phyloP scores from a whole-genome alignment of 2,797 vertebrate species.

The Gadopsis bispinosus region DNA sequence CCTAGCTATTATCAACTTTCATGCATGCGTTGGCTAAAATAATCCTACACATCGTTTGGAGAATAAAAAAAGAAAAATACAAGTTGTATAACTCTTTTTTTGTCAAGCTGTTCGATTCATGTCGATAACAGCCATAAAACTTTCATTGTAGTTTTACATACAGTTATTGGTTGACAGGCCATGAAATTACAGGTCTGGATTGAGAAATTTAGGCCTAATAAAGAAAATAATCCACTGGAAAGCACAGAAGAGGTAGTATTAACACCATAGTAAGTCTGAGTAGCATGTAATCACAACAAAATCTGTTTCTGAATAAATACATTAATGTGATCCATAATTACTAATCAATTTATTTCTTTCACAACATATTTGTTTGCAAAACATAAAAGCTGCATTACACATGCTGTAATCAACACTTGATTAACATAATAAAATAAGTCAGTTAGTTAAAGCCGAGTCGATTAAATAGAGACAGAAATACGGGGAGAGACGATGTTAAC shows the following conservation, averaged over 20 bases:
- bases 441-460: conserved; percentile 41
- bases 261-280: conserved; percentile 7
- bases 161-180: conserved; percentile 14
- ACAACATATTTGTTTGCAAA: conserved; percentile 39
- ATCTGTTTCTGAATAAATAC: conserved; percentile 41
- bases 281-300: conserved; percentile 20
- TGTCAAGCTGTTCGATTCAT: conserved; percentile 33
- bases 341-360: conserved; percentile 35
- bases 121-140: conserved; percentile 11
- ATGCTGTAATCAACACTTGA: conserved; percentile 60
- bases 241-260: conserved; percentile 26
- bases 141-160: not conserved
- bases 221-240: conserved; percentile 23
- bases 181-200: conserved; percentile 23
- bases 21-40: not conserved
- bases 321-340: conserved; percentile 44
- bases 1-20: conserved; percentile 25
- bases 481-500: conserved; percentile 3
- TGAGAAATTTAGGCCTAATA: conserved; percentile 4
- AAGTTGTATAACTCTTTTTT: conserved; percentile 22
- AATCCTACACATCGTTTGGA: not conserved
- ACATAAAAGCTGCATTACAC: conserved; percentile 42
- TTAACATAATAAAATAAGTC: conserved; percentile 66
- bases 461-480: conserved; percentile 41
- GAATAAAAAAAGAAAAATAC: conserved; percentile 1